Conservation (phyloP, 1,140 invertebrate species). For the Drosophila neocordata region DNA sequence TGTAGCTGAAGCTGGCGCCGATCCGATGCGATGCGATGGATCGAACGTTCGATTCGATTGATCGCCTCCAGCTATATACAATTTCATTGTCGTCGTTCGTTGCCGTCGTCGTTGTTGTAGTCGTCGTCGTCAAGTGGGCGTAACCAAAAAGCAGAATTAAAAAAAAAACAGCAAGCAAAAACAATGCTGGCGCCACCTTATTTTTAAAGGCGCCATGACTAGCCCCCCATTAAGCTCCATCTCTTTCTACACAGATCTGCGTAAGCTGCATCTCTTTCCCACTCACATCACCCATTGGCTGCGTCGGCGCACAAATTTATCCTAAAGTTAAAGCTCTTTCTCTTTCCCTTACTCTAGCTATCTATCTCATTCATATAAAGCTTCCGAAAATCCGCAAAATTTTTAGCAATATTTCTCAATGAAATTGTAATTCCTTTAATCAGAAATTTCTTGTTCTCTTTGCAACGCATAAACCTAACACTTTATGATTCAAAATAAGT, state of each 20-base stretch:
- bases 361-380: constrained; percentile 34
- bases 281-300: constrained; percentile 8
- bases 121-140: constrained; percentile 68
- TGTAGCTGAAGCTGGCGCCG: constrained; percentile 22
- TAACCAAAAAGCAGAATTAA: constrained; percentile 67
- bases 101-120: constrained; percentile 27
- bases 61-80: constrained; percentile 44
- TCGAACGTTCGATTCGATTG: constrained; percentile 39
- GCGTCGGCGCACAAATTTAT: constrained; percentile 27
- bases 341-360: constrained; percentile 2
- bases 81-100: constrained; percentile 44
- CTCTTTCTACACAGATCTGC: constrained; percentile 28
- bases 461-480: constrained; percentile 46
- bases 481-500: constrained; percentile 39
- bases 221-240: constrained; percentile 20
- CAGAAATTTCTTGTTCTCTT: constrained; percentile 28
- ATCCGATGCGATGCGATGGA: constrained; percentile 19
- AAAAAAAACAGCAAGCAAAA: constrained; percentile 34
- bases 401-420: constrained; percentile 26
- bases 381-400: not conserved
- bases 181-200: constrained; percentile 78
- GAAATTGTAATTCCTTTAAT: constrained; percentile 48
- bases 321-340: constrained; percentile 30
- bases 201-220: constrained; percentile 59
- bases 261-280: constrained; percentile 2